Percentiles rank a stretch among this genome's conserved stretches.
phyloP scores from a whole-genome alignment of 2,888 invertebrate genomes.

The Podabrus alpinus region DNA sequence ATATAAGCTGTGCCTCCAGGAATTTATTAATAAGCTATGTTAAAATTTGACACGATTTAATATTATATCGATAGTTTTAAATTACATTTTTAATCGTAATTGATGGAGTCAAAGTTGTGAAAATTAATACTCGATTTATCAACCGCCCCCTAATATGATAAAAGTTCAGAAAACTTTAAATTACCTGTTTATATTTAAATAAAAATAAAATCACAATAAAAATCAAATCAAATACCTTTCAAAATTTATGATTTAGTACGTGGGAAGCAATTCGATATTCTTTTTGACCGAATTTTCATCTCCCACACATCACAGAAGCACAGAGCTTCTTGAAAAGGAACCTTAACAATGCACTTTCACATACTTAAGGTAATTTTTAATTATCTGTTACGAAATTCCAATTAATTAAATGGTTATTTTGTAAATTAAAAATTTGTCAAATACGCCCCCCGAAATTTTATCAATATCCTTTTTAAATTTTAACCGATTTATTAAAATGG shows the following conservation, averaged over 20 bases:
- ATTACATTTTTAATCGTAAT: not conserved
- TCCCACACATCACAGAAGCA: not conserved
- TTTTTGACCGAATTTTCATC: not conserved
- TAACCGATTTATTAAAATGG: not conserved
- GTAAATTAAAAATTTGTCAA: not conserved
- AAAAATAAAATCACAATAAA: not conserved
- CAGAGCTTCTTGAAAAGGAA: not conserved
- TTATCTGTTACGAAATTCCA: not conserved
- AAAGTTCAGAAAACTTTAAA: not conserved
- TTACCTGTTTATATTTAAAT: not conserved
- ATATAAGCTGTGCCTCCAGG: too few relatives aligned
- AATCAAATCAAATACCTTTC: not conserved
- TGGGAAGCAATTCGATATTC: not conserved
- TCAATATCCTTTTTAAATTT: not conserved
- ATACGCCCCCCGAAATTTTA: not conserved
- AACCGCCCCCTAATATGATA: not conserved
- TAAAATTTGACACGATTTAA: too few relatives aligned
- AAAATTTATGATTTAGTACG: not conserved
- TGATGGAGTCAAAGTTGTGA: not conserved
- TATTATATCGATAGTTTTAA: too few relatives aligned
- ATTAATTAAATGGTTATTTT: not conserved
- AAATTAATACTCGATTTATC: not conserved
- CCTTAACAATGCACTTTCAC: not conserved
- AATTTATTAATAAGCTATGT: too few relatives aligned
- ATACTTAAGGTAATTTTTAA: not conserved